phyloP scores from a whole-genome alignment of 2,797 vertebrate genomes.

The Erethizon dorsatum region DNA sequence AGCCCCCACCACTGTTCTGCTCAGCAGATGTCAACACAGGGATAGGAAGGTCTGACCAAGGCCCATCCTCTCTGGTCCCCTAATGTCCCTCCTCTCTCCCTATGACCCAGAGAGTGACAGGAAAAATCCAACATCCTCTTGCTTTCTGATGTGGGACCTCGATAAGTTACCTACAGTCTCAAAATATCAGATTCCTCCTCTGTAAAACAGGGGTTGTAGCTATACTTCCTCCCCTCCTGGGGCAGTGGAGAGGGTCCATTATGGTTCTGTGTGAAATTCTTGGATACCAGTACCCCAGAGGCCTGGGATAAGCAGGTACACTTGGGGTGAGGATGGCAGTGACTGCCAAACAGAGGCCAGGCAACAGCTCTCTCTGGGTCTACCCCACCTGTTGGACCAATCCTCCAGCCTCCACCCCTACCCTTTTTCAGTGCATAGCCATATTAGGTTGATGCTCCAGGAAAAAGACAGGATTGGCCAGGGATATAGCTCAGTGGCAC shows the following conservation, averaged over 20 bases:
- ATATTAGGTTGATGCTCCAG: neutral
- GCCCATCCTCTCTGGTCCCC: neutral
- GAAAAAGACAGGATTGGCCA: neutral
- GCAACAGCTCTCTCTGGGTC: neutral
- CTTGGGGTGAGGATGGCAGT: neutral
- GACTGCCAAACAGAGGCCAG: neutral
- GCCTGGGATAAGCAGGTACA: neutral
- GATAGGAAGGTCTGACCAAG: neutral
- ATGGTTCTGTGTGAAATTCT: neutral
- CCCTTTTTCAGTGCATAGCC: slow-evolving; percentile 45
- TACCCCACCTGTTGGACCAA: neutral
- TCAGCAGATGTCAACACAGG: neutral
- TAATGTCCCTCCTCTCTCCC: neutral
- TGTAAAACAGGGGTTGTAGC: neutral
- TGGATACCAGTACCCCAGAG: neutral
- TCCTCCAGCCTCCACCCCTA: neutral
- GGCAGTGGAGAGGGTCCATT: neutral
- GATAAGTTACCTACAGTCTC: neutral
- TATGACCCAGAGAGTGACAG: neutral
- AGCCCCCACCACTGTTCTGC: neutral
- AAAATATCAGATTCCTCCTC: neutral
- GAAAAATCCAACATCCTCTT: neutral
- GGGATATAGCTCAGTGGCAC: too few species aligned
- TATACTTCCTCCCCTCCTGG: neutral
- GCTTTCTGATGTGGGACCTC: neutral